Conservation (phyloP, 2,113 vertebrate genomes). For the Percina caprodes region DNA sequence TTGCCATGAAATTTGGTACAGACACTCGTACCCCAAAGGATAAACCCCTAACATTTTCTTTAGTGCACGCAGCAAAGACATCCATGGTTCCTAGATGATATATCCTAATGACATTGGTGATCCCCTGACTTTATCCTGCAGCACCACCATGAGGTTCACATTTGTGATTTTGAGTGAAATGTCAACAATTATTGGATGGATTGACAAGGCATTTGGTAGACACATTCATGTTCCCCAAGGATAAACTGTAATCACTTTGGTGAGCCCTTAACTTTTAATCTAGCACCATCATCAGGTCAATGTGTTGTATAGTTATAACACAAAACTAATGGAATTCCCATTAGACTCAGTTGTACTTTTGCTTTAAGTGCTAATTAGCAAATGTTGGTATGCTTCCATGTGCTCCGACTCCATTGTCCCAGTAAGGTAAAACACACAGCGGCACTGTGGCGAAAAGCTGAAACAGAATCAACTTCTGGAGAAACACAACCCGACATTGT, state of each 20-base stretch:
- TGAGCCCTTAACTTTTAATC: neutral
- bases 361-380: slow-evolving; percentile 1
- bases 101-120: neutral
- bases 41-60: neutral
- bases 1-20: neutral
- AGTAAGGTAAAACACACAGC: too few relatives aligned
- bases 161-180: neutral
- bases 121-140: neutral
- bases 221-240: neutral
- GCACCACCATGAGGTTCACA: neutral
- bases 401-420: neutral
- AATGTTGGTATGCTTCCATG: neutral
- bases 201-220: neutral
- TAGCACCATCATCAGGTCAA: neutral
- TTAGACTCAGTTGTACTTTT: neutral
- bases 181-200: neutral
- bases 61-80: neutral
- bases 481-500: too few relatives aligned
- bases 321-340: neutral
- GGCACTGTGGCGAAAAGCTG: too few relatives aligned
- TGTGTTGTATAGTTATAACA: neutral
- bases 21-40: neutral
- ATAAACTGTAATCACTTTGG: neutral
- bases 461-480: too few relatives aligned
- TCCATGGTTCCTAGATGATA: neutral